Base-by-base conservation (phyloP, 2,113 vertebrate species). In the Pundamilia nyererei region DNA sequence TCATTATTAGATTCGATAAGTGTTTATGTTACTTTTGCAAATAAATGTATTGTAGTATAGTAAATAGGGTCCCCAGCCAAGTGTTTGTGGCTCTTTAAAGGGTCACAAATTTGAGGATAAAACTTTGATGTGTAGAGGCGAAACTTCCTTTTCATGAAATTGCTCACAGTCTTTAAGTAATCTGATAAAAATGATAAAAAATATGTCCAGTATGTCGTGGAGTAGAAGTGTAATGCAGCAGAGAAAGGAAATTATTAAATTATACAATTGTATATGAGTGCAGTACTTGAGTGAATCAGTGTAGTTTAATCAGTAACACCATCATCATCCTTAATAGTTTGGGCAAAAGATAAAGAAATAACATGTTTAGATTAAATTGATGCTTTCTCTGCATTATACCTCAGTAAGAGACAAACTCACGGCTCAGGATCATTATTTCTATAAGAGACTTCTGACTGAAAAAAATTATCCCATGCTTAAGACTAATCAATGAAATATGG, bases 361-460 rank as follows among this genome's bases (percentile, higher is more conserved):
- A 26, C 21, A 15, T 17, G 38, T 26, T 42, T 45, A 24, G 38
- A 72, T 42, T 5, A 24, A 42, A 45, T 26, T 11, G 40, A 75
- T 29, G 21, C 40, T 72, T 72, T 75, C 40, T 47, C 42, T 29
- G 70, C 40, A 47, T 75, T 75, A 47, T 7, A 19, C 14, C 8
- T 47, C 68, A 72, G 10, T 75, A 75, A 11, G 42, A 47, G 14
- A 72, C 21, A 45, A 72, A 72, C 21, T 72, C 40, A 45, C 2
- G 0, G 13, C 40, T 75, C 70, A 47, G 42, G 70, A 3, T 47
- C 13, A 47, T 29, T 47, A 29, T 19, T 17, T 0, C 70, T 29
- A 75, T 75, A 19, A 11, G 10, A 47, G 70, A 75, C 21, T 75
- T 47, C 24, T 47, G 68, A 14, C 1, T 60, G 9, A 65, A 51